Conservation (phyloP, 2,888 invertebrate genomes). For the Antitype chi region DNA sequence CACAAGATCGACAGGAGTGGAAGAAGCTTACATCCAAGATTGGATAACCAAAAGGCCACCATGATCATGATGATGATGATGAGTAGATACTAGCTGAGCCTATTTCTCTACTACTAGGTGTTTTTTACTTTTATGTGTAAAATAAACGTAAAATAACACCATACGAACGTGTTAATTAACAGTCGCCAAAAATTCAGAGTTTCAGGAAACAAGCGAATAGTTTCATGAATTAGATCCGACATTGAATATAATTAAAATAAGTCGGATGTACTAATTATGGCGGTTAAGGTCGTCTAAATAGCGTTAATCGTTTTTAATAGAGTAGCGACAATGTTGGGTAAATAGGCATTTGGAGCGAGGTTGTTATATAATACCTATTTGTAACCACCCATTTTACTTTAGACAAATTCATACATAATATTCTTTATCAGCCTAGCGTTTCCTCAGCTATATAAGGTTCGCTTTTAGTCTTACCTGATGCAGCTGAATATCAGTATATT, state of each 20-base stretch:
- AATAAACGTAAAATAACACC: too few relatives aligned
- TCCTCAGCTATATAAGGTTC: too few relatives aligned
- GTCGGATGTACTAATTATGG: slow-evolving; percentile 81
- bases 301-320: slow-evolving; percentile 79
- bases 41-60: too few relatives aligned
- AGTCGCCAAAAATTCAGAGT: slow-evolving; percentile 55
- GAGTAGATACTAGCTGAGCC: too few relatives aligned
- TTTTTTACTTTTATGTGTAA: too few relatives aligned
- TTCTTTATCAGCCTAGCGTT: too few relatives aligned
- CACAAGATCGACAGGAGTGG: too few relatives aligned
- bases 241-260: slow-evolving; percentile 74
- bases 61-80: too few relatives aligned
- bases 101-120: too few relatives aligned
- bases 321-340: slow-evolving; percentile 53
- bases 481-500: too few relatives aligned
- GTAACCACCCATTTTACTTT: not conserved
- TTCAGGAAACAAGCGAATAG: slow-evolving; percentile 64
- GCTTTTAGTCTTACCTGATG: too few relatives aligned
- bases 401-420: not conserved
- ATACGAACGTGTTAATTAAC: slow-evolving; percentile 19
- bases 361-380: slow-evolving; percentile 68
- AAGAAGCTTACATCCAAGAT: too few relatives aligned
- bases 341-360: slow-evolving; percentile 70
- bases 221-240: slow-evolving; percentile 73
- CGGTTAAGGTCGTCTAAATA: slow-evolving; percentile 81